These are phyloP conservation scores for Rhynchonycteris naso DNA, from an alignment of 2,797 vertebrate species.

Conservation along the genomic window DNA sequence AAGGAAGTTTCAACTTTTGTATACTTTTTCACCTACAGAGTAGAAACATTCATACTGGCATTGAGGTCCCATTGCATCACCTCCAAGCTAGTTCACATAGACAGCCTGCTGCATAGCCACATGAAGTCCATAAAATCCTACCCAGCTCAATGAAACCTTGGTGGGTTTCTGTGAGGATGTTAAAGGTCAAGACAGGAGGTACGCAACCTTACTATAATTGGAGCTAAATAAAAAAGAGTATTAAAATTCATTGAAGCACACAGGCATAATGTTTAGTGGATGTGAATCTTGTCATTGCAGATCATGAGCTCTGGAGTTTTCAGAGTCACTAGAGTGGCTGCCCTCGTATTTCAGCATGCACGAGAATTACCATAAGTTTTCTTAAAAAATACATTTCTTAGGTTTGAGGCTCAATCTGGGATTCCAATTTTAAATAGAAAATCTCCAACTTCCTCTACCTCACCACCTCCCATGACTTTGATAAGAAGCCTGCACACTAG, in stretches of 20 bases:
- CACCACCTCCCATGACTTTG: background rate
- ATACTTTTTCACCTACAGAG: background rate
- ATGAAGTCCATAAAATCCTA: background rate
- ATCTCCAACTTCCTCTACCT: background rate
- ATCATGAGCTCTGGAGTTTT: background rate
- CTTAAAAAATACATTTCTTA: background rate
- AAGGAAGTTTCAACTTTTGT: background rate
- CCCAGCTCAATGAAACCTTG: background rate
- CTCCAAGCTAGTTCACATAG: background rate
- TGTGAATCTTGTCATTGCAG: background rate
- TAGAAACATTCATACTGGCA: background rate
- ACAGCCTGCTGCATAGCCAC: background rate
- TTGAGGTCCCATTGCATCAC: background rate
- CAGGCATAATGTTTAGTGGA: background rate
- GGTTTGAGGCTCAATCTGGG: background rate
- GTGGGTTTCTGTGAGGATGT: background rate
- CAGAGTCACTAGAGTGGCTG: background rate
- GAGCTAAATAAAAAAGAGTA: background rate
- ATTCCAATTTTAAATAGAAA: background rate
- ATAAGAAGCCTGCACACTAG: background rate
- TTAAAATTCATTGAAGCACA: background rate
- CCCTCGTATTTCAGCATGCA: background rate
- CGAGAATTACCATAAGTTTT: background rate
- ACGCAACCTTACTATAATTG: background rate
- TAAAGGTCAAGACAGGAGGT: background rate